Evolutionary conservation across 2,797 vertebrate species (phyloP), one percentile per base, ranked within the genome.

Genomic region (Rhadinocentrus ornatus): DNA sequence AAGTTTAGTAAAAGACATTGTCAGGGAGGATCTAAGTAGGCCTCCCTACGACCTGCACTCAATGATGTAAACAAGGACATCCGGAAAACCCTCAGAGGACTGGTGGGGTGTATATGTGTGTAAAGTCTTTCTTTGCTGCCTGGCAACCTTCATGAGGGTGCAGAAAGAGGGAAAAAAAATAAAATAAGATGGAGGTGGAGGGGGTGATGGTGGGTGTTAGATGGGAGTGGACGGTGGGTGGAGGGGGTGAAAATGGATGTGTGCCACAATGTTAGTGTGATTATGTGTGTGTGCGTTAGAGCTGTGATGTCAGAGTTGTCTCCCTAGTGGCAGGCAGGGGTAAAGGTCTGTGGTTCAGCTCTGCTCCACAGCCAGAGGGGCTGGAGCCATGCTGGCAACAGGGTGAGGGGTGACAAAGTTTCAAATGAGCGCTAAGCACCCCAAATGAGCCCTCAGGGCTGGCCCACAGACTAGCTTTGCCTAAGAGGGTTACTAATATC

Each of bases 401-500:
- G 90, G 89, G 88, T 80, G 84, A 89, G 86, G 87, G 87, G 87
- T 88, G 88, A 92, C 84, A 93, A 92, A 92, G 89, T 91, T 88
- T 85, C 90, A 92, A 93, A 94, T 84, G 81, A 93, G 90, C 44
- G 65, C 85, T 93, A 92, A 93, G 90, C 89, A 91, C 90, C 93
- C 93, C 86, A 93, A 92, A 92, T 91, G 91, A 94, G 91, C 90
- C 93, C 91, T 91, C 52, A 48, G 91, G 92, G 84, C 85, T 61
- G 66, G 91, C 93, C 90, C 87, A 90, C 70, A 82, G 93, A 86
- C 88, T 86, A 81, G 92, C 89, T 93, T 93, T 93, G 69, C 85
- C 85, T 92, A 93, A 93, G 92, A 93, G 92, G 93, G 91, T 93
- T 93, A 93, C 89, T 84, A 85, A 93, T 90, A 94, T 93, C 88